phyloP scores from a whole-genome alignment of 2,797 vertebrate species.

The Caiman crocodilus region DNA sequence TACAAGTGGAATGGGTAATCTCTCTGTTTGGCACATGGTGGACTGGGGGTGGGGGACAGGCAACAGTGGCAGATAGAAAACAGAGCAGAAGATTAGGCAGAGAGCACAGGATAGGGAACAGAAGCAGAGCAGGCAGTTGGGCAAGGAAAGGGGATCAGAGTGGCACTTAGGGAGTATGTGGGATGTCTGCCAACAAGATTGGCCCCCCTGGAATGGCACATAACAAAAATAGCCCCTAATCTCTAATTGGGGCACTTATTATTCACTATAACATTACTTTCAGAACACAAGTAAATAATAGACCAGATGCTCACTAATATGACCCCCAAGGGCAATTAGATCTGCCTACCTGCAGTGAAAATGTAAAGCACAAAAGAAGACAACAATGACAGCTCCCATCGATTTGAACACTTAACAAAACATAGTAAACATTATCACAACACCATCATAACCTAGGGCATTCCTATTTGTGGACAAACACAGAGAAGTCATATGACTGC shows the following conservation, averaged over 20 bases:
- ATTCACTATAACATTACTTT: not conserved
- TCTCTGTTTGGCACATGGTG: too few relatives aligned
- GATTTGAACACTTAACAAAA: not conserved
- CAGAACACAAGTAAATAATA: slow-evolving; percentile 6
- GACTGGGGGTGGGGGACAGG: too few relatives aligned
- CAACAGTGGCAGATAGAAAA: too few relatives aligned
- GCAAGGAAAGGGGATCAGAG: too few relatives aligned
- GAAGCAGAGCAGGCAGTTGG: not conserved
- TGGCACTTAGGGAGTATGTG: too few relatives aligned
- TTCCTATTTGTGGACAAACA: not conserved
- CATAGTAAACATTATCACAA: not conserved
- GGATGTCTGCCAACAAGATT: too few relatives aligned
- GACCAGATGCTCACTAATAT: not conserved
- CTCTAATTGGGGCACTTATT: not conserved
- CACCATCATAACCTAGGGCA: not conserved
- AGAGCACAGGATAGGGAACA: too few relatives aligned
- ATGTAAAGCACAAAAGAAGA: not conserved
- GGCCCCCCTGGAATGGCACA: not conserved
- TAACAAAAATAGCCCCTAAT: slow-evolving; percentile 16
- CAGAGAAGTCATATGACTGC: not conserved
- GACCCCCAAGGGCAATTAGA: slow-evolving; percentile 15
- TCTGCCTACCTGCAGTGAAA: not conserved
- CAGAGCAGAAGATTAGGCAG: too few relatives aligned
- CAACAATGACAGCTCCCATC: not conserved
- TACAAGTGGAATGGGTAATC: too few relatives aligned